These are phyloP conservation scores for Pterostichus madidus DNA, from an alignment of 2,888 invertebrate species.

Conservation along the genomic window DNA sequence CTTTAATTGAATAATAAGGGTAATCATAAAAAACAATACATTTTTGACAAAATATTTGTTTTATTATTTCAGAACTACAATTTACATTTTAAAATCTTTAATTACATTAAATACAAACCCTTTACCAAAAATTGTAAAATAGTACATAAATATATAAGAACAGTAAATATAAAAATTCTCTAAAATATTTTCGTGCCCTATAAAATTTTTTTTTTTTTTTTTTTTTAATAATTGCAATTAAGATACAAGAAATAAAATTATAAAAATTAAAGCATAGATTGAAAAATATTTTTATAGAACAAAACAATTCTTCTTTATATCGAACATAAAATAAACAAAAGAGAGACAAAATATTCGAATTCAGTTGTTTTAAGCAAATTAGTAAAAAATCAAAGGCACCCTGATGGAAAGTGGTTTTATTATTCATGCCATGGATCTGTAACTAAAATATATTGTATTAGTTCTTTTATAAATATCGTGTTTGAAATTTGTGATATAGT, in stretches of 20 bases:
- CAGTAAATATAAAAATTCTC: background rate
- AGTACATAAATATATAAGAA: conserved; percentile 1
- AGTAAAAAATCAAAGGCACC: conserved; percentile 49
- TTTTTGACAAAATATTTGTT: conserved; percentile 48
- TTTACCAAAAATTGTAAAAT: conserved; percentile 1
- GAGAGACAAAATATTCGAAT: background rate
- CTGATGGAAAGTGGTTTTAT: conserved; percentile 27
- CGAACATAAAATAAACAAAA: too few relatives aligned
- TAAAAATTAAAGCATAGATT: background rate
- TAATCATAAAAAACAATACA: conserved; percentile 9
- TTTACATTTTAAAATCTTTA: too few relatives aligned
- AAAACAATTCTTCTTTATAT: background rate
- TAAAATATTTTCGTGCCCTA: background rate
- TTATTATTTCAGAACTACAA: conserved; percentile 16
- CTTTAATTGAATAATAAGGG: conserved; percentile 6
- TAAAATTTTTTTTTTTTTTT: background rate
- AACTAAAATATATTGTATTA: conserved; percentile 26
- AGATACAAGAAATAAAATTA: conserved; percentile 53
- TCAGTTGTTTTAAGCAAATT: conserved; percentile 16
- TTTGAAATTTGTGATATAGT: too few relatives aligned
- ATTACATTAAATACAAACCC: conserved; percentile 10
- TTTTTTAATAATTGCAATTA: too few relatives aligned
- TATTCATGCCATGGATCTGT: conserved; percentile 59
- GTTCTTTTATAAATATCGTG: background rate
- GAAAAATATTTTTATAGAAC: background rate